These are phyloP conservation scores for Centropyge bicolor DNA, from an alignment of 2,797 vertebrate genomes.

Conservation along the genomic window DNA sequence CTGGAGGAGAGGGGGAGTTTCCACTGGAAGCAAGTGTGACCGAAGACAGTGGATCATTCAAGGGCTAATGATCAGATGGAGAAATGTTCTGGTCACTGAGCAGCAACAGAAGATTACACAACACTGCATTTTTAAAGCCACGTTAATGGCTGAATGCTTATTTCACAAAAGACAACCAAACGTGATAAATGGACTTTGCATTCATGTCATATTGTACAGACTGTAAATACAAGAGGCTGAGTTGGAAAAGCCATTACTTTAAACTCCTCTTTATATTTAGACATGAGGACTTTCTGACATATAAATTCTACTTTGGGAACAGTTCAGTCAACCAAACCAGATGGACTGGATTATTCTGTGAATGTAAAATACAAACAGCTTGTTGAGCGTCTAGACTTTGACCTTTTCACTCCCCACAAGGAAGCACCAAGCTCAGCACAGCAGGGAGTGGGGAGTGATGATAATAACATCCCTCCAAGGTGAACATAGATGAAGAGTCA, in stretches of 20 bases:
- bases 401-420: neutral
- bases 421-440: neutral
- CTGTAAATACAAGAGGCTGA: neutral
- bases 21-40: conserved; percentile 21
- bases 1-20: conserved; percentile 11
- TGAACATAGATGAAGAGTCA: neutral
- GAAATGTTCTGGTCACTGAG: conserved; percentile 9
- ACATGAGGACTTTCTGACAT: neutral
- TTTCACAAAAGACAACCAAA: neutral
- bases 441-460: neutral
- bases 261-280: neutral
- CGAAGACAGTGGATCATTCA: conserved; percentile 24
- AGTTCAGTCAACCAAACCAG: neutral
- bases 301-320: no score
- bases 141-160: neutral
- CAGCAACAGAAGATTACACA: conserved; percentile 18
- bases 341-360: neutral
- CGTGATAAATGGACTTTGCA: neutral
- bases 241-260: neutral
- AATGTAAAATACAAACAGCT: neutral
- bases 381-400: conserved; percentile 2
- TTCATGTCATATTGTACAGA: neutral
- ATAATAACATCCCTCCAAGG: neutral
- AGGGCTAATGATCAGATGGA: conserved; percentile 29
- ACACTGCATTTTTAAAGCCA: neutral